Evolutionary conservation across 2,888 invertebrate genomes (phyloP), one percentile per base, ranked within the genome.

Genomic region (Steinernema hermaphroditum): DNA sequence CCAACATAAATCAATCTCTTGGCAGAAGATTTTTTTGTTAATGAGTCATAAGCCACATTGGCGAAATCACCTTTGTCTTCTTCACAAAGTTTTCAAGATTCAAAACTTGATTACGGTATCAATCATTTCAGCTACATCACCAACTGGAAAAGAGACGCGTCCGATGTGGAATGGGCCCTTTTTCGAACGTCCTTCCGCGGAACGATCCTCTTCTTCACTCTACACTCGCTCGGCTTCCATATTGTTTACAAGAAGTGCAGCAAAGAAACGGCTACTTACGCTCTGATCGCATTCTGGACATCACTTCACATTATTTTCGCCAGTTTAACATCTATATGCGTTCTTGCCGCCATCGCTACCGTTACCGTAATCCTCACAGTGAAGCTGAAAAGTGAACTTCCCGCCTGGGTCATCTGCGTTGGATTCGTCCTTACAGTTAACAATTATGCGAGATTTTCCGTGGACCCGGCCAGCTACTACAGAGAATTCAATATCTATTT

Each of bases 401-500:
- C 76, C 24, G 81, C 82, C 0, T 84, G 84, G 84, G 62, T 81
- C 1, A 29, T 78, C 0, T 82, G 82, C 74, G 75, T 85, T 14
- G 62, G 75, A 0, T 85, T 85, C 70, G 80, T 84, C 37, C 72
- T 79, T 32, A 77, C 73, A n/a, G 69, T 70, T 9, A 70, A 69
- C 68, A 44, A 69, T 22, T 79, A 71, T 46, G 74, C 73, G 29
- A 80, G 81, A 1, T 84, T 82, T 74, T 78, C 81, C 4, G 62
- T 46, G 9, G 77, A 78, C 8, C 71, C 76, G 6, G 73, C 73
- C 27, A 77, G 76, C 54, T 85, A 81, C 75, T 85, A 85, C 72
- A 74, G 82, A 27, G 85, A 85, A 72, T 85, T 82, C 76, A 83
- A 85, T 71, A 72, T 85, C 19, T 85, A 85, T 72, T 73, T 85